phyloP scores from a whole-genome alignment of 2,113 vertebrate species.

The Hystrix cristata region DNA sequence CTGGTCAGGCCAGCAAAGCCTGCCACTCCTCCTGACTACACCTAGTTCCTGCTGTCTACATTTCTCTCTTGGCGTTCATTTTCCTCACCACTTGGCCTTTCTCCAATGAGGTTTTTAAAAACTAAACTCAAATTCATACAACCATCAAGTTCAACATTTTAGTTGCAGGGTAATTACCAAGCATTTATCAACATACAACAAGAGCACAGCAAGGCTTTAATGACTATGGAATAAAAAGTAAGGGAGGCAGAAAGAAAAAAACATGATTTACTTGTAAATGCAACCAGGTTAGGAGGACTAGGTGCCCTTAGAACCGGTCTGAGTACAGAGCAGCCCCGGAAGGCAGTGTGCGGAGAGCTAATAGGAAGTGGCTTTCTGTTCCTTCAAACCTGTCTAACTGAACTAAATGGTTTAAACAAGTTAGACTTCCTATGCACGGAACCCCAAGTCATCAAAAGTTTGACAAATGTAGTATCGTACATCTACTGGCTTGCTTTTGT shows the following conservation, averaged over 20 bases:
- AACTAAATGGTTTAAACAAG: conserved; percentile 29
- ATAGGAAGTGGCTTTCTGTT: background rate
- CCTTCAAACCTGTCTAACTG: conserved; percentile 41
- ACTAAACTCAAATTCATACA: conserved; percentile 33
- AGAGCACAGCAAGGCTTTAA: conserved; percentile 55
- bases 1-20: background rate
- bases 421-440: background rate
- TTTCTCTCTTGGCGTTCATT: background rate
- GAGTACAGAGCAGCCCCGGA: background rate
- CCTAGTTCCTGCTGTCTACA: background rate
- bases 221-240: conserved; percentile 43
- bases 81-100: background rate
- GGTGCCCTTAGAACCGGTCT: background rate
- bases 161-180: conserved; percentile 40
- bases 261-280: conserved; percentile 12
- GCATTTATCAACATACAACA: conserved; percentile 59
- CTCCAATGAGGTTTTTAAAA: background rate
- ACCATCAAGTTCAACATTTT: conserved; percentile 57
- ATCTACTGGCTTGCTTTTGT: conserved; percentile 9
- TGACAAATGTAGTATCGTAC: background rate
- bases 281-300: background rate
- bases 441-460: background rate
- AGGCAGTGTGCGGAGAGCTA: background rate
- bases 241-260: conserved; percentile 43
- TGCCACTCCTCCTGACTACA: accelerated